A percentile compares a stretch with the other conserved stretches of the same genome.
Evolutionary conservation across 2,888 invertebrate genomes (phyloP).

Genomic region (Coelinius sp.): DNA sequence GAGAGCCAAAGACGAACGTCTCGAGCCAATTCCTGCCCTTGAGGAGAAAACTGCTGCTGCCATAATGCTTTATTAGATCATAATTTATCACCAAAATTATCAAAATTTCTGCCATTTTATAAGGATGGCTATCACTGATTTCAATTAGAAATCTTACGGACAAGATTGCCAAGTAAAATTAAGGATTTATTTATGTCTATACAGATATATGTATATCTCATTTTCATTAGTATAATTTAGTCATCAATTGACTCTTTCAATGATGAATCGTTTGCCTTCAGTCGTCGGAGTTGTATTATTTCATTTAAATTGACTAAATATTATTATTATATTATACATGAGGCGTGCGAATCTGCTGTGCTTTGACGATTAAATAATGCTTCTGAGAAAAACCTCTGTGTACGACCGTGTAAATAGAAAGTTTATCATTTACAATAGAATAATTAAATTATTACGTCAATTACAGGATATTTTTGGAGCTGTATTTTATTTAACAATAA

Average conservation of each 20-base stretch:
- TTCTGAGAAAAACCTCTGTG: neutral
- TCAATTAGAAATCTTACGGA: neutral
- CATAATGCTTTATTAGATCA: conserved; percentile 82
- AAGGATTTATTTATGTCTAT: neutral
- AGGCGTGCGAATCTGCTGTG: conserved; percentile 9
- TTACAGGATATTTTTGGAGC: conserved; percentile 12
- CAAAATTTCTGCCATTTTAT: neutral
- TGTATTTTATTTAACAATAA: neutral
- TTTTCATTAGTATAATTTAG: neutral
- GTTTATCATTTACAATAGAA: conserved; percentile 28
- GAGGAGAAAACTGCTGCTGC: conserved; percentile 88
- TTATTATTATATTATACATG: conserved; percentile 1
- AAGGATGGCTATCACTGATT: neutral
- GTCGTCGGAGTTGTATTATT: neutral
- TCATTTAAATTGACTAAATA: neutral
- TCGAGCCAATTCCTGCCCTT: conserved; percentile 78
- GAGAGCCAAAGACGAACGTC: conserved; percentile 74
- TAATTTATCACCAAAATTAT: conserved; percentile 12
- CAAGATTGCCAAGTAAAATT: neutral
- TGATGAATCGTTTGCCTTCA: neutral
- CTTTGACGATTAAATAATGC: conserved; percentile 21
- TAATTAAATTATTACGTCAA: conserved; percentile 46
- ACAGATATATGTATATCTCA: neutral
- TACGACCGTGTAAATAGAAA: conserved; percentile 45
- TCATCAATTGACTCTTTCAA: neutral